Evolutionary conservation across 2,797 vertebrate species (phyloP).

Genomic region (Malurus splendens): DNA sequence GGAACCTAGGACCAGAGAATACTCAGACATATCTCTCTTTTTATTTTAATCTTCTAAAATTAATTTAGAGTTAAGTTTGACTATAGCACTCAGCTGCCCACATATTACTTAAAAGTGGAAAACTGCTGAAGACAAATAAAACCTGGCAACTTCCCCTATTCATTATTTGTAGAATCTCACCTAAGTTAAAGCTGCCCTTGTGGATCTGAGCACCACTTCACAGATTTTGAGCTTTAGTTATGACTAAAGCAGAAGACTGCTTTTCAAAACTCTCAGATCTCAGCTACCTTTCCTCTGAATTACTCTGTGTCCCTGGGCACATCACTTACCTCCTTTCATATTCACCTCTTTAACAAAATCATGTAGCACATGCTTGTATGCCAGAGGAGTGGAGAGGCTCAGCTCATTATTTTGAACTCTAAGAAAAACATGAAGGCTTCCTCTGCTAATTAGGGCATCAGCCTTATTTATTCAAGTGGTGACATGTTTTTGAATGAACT

Average conservation of each 20-base stretch:
- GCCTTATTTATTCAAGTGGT: conserved; percentile 6
- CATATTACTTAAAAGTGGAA: background rate
- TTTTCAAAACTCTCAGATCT: background rate
- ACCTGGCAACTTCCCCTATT: background rate
- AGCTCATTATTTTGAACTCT: conserved; percentile 30
- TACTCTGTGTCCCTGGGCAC: background rate
- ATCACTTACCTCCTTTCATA: background rate
- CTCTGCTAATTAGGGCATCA: conserved; percentile 21
- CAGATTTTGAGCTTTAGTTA: background rate
- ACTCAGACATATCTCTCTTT: background rate
- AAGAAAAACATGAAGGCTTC: conserved; percentile 22
- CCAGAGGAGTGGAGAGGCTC: background rate
- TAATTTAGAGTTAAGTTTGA: background rate
- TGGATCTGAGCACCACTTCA: background rate
- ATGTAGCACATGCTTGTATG: background rate
- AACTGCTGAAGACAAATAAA: background rate
- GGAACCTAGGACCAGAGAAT: background rate
- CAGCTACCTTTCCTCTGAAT: background rate
- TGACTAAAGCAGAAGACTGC: background rate
- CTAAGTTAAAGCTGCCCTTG: background rate
- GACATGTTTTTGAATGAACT: conserved; percentile 21
- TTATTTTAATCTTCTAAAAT: background rate
- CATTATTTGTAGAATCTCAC: background rate
- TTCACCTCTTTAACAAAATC: background rate
- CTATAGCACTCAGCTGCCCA: background rate